These are phyloP conservation scores for Mellivora capensis DNA, from an alignment of 2,113 vertebrate genomes.

Conservation along the genomic window DNA sequence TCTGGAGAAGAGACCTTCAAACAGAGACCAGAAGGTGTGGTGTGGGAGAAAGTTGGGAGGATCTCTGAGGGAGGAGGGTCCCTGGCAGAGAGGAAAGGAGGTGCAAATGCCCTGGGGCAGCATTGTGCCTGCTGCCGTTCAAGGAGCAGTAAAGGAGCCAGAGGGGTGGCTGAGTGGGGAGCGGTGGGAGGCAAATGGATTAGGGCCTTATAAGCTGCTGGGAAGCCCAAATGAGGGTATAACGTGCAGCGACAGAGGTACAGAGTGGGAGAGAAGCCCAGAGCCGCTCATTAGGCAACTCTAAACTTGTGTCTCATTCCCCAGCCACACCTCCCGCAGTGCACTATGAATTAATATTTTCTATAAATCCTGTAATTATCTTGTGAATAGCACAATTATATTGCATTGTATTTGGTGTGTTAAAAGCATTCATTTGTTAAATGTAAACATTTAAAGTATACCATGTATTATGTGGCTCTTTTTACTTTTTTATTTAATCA, in stretches of 20 bases:
- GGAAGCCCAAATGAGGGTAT: background rate
- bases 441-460: slow-evolving; percentile 63
- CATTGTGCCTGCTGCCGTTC: fast-evolving
- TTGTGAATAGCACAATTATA: slow-evolving; percentile 67
- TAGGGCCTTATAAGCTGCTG: background rate
- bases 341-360: slow-evolving; percentile 70
- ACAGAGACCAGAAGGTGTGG: background rate
- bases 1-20: background rate
- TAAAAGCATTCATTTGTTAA: slow-evolving; percentile 63
- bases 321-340: slow-evolving; percentile 49
- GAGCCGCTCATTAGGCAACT: background rate
- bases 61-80: background rate
- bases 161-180: no score
- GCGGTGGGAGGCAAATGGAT: background rate
- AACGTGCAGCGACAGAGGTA: background rate
- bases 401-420: slow-evolving; percentile 35
- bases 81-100: background rate
- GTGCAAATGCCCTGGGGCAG: background rate
- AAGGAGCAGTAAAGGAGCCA: background rate
- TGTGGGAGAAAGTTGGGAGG: background rate
- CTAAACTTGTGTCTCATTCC: slow-evolving; percentile 30
- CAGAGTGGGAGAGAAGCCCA: fast-evolving
- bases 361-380: slow-evolving; percentile 75
- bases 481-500: slow-evolving; percentile 29
- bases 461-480: background rate